phyloP scores from a whole-genome alignment of 2,797 vertebrate genomes.

The Alectoris magna region DNA sequence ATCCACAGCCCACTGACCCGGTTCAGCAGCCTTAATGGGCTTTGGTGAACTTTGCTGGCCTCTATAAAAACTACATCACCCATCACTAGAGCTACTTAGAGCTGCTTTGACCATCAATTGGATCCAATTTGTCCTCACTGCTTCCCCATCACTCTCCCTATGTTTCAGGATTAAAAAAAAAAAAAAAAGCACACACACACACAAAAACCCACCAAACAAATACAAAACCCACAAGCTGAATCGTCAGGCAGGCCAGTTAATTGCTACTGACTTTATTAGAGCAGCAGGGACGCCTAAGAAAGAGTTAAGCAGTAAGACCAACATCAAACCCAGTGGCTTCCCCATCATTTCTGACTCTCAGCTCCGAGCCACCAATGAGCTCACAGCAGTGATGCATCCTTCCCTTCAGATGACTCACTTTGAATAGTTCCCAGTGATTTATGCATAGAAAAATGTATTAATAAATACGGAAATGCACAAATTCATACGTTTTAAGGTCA shows the following conservation, averaged over 20 bases:
- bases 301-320: slow-evolving; percentile 1
- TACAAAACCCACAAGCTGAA: background rate
- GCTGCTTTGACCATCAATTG: background rate
- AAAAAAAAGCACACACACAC: background rate
- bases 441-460: slow-evolving; percentile 9
- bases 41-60: slow-evolving; percentile 27
- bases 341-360: background rate
- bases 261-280: background rate
- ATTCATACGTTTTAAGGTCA: accelerated
- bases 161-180: background rate
- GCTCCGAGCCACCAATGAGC: background rate
- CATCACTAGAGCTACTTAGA: background rate
- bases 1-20: background rate
- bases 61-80: slow-evolving; percentile 5
- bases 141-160: background rate
- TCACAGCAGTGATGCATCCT: slow-evolving; percentile 9
- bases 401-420: slow-evolving; percentile 51
- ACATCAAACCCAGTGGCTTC: background rate
- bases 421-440: slow-evolving; percentile 25
- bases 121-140: background rate
- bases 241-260: background rate
- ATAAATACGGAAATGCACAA: background rate
- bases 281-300: background rate
- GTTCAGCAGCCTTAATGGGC: slow-evolving; percentile 6
- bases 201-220: background rate